Evolutionary conservation across 2,113 vertebrate genomes (phyloP), one percentile per base, ranked within the genome.

Genomic region (Nesospiza acunhae): DNA sequence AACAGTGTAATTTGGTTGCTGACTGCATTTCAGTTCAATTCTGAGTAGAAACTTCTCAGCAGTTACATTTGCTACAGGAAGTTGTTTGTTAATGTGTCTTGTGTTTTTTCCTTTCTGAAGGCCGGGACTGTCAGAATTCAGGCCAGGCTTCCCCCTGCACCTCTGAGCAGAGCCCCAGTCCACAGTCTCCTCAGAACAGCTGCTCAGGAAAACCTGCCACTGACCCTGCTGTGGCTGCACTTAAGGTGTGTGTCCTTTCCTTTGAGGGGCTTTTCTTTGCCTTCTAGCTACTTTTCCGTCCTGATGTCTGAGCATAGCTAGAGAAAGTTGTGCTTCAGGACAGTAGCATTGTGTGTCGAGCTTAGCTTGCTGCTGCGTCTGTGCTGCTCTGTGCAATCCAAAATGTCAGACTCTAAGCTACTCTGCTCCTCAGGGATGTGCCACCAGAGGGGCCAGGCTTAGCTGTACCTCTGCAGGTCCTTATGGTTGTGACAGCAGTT

Each of bases 111-210:
- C 66, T 89, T 80, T 82, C n/a, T 83, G 23, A 96, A 98, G 99
- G 94, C 75, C 96, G 97, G 21, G 98, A 98, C 55, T 97, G 98
- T 75, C 95, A 98, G 33, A 97, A 96, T 88, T 98, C 99, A 35
- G 97, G 98, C 83, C 98, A 99, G 94, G 98, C 98, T 37, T 99
- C 99, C 6, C 98, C 99, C 0, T 98, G 98, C 60, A 85, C 98
- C 2, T 97, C 98, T 24, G 99, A 99, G 91, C 99, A 99, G 79
- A 98, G 98, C 63, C 98, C 98, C 28, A 99, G 99, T 82, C 99
- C 99, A 9, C 99, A 99, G 95, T 99, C 99, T 49, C 98, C 99
- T 46, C 98, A 98, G 95, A 98, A 96, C 98, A 98, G 82, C 97
- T 98, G 97, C 94, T 98, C 98, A 96, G 97, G 98, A 96, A 98